A percentile compares a stretch with the other conserved stretches of the same genome.
phyloP scores from a whole-genome alignment of 37 sponge, comb jelly and placozoan genomes.

The Trichoplax adhaerens region DNA sequence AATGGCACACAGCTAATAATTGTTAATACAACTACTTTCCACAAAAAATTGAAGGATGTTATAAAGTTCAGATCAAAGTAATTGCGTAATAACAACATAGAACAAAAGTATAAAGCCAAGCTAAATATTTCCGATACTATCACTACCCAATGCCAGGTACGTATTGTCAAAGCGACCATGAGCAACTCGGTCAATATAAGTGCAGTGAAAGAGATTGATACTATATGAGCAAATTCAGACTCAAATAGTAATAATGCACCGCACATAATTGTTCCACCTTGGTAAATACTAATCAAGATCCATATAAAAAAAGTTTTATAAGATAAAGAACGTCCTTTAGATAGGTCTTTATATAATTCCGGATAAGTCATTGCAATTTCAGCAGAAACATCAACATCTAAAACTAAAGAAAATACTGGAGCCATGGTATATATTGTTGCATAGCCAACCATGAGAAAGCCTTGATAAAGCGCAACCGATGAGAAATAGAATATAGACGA shows the following conservation, averaged over 20 bases:
- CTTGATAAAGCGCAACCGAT: conserved; percentile 82
- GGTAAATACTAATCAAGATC: conserved; percentile 76
- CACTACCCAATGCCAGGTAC: conserved; percentile 89
- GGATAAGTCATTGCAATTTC: conserved; percentile 77
- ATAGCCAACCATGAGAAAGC: conserved; percentile 81
- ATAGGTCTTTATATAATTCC: conserved; percentile 79
- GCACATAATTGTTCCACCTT: conserved; percentile 74
- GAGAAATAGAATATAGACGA: conserved; percentile 77
- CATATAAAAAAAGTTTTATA: conserved; percentile 87
- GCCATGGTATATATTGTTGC: conserved; percentile 85
- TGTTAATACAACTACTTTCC: conserved; percentile 66
- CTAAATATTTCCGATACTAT: conserved; percentile 57
- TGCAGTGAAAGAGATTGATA: conserved; percentile 84
- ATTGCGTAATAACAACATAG: conserved; percentile 50
- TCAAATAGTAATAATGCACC: conserved; percentile 55
- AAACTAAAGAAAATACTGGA: conserved; percentile 78
- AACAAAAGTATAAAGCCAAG: conserved; percentile 44
- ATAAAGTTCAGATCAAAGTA: conserved; percentile 65
- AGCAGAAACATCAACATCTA: conserved; percentile 79
- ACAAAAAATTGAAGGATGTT: conserved; percentile 46
- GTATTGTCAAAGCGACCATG: conserved; percentile 80
- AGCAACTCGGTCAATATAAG: conserved; percentile 80
- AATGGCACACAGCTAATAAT: conserved; percentile 60
- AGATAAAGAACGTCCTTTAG: conserved; percentile 53
- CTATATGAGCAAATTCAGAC: conserved; percentile 61